Evolutionary conservation across 2,113 vertebrate species (phyloP).

Genomic region (Sylvia atricapilla): DNA sequence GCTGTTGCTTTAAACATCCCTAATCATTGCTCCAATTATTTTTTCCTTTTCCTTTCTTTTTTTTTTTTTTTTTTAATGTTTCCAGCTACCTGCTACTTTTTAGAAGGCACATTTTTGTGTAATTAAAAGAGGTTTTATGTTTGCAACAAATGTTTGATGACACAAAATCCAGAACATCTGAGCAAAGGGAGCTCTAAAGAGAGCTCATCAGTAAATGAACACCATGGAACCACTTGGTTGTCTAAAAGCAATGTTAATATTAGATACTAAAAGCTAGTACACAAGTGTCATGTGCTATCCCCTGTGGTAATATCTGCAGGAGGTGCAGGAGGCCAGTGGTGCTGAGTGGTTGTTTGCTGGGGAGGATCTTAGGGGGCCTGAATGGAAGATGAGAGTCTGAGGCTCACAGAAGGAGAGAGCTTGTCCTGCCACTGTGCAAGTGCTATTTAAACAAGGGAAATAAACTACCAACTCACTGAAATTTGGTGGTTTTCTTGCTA

Average conservation of each 20-base stretch:
- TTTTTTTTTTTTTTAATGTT: background rate
- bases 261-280: background rate
- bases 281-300: background rate
- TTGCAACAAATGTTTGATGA: background rate
- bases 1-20: background rate
- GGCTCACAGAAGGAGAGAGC: background rate
- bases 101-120: background rate
- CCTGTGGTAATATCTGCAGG: background rate
- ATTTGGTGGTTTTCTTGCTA: background rate
- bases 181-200: background rate
- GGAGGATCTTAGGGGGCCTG: background rate
- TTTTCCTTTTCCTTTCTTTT: background rate
- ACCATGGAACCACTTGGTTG: background rate
- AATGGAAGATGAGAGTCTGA: background rate
- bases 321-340: background rate
- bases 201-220: background rate
- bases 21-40: background rate
- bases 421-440: background rate
- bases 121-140: background rate
- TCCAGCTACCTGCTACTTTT: background rate
- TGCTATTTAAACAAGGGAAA: background rate
- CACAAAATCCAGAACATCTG: background rate
- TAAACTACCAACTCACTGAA: background rate
- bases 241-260: background rate
- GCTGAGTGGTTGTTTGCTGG: background rate